Conservation (phyloP, 2,888 invertebrate genomes). For the Lordiphosa andalusiaca region DNA sequence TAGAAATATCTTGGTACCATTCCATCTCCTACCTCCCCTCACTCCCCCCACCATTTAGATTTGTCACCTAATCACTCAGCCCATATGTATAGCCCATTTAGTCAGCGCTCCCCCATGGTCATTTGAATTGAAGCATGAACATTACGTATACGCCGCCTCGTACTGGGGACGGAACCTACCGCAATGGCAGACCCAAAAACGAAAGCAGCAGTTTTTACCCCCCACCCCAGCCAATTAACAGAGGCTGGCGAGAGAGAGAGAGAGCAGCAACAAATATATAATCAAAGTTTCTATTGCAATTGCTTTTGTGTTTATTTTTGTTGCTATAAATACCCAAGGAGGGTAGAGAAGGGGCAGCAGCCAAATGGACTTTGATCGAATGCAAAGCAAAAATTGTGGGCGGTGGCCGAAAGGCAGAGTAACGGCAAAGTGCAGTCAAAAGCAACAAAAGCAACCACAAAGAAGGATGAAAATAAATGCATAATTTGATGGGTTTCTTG, state of each 20-base stretch:
- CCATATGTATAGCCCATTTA: too few relatives aligned
- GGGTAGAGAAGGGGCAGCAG: conserved; percentile 10
- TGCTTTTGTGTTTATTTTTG: neutral
- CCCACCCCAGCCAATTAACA: neutral
- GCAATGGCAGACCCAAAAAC: conserved; percentile 37
- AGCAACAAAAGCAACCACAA: conserved; percentile 15
- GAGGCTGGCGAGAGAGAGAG: conserved; percentile 18
- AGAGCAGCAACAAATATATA: conserved; percentile 10
- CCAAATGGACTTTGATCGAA: conserved; percentile 54
- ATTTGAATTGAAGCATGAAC: conserved; percentile 5
- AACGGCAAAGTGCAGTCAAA: conserved; percentile 21
- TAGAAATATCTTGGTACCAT: too few relatives aligned
- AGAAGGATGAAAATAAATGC: conserved; percentile 52
- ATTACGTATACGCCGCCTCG: conserved; percentile 49
- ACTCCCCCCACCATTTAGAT: too few relatives aligned
- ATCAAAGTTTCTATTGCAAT: conserved; percentile 24
- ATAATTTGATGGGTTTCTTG: conserved; percentile 37
- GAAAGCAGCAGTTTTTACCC: conserved; percentile 18
- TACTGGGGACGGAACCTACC: conserved; percentile 47
- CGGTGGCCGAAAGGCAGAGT: conserved; percentile 33
- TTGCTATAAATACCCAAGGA: conserved; percentile 16
- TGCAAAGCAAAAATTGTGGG: conserved; percentile 41
- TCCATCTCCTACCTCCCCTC: too few relatives aligned
- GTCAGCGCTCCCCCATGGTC: conserved; percentile 14
- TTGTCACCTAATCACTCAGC: too few relatives aligned